Evolutionary conservation across 2,113 vertebrate species (phyloP).

Genomic region (Pomatorhinus ruficollis): DNA sequence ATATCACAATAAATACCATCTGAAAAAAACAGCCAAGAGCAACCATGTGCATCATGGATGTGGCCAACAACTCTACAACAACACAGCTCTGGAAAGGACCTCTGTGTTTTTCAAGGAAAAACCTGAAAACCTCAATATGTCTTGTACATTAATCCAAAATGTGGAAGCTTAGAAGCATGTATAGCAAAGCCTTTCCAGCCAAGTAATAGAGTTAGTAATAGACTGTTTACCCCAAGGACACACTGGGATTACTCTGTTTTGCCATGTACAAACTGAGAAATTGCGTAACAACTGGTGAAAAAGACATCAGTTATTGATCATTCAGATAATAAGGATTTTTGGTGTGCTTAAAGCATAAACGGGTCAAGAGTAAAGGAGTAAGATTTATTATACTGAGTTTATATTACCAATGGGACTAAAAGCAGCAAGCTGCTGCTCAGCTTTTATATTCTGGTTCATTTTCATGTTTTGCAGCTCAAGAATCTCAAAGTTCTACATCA

Average conservation of each 20-base stretch:
- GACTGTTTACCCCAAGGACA: not conserved
- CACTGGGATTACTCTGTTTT: not conserved
- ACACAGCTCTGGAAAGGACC: not conserved
- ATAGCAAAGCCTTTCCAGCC: not conserved
- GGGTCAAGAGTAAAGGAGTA: not conserved
- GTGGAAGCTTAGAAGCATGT: not conserved
- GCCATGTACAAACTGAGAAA: not conserved
- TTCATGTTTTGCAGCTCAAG: slow-evolving; percentile 2
- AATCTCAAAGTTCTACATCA: not conserved
- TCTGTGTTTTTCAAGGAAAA: not conserved
- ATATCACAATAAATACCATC: not conserved
- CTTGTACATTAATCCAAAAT: not conserved
- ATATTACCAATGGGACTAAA: not conserved
- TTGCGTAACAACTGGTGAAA: slow-evolving; percentile 28
- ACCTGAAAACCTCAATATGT: not conserved
- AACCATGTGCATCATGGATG: not conserved
- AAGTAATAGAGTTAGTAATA: not conserved
- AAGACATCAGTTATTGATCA: slow-evolving; percentile 34
- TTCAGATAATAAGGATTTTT: slow-evolving; percentile 12
- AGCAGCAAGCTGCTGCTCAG: not conserved
- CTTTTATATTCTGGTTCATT: slow-evolving; percentile 2
- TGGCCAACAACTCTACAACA: rapidly evolving
- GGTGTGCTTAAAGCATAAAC: not conserved
- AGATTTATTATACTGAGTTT: slow-evolving; percentile 6
- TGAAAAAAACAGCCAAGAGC: not conserved